Base-by-base conservation (phyloP, 2,113 vertebrate species). In the Benitochromis conjunctus region DNA sequence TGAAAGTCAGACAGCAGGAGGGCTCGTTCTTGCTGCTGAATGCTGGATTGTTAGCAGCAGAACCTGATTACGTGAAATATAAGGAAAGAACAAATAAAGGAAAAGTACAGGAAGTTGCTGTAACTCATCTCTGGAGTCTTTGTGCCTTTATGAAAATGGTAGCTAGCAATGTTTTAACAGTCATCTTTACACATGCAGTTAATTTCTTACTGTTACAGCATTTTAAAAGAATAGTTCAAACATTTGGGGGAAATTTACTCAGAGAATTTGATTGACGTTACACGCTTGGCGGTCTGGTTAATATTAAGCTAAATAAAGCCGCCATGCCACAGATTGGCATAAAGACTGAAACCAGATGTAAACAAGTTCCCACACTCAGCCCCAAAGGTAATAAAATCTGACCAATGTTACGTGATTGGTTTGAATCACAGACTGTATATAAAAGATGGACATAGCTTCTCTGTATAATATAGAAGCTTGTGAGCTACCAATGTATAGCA, bases 61-160 rank as follows among this genome's bases (percentile, higher is more conserved):
- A 85, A 85, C 66, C n/a, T 19, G 13, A 85, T 93, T 86, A 88
- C 16, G 5, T 7, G 26, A 51, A 86, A 85, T 86, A 74, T 82
- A 18, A 80, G 36, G 79, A 82, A 62, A 51, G 16, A 46, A 81
- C 58, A 85, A 57, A 85, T 64, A 60, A 56, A 89, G 88, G 71
- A 26, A 60, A 84, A 85, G 7, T 16, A 9, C 9, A 57, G n/a
- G 56, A 43, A 57, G 56, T 80, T 88, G n/a, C 26, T 57, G 29
- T 66, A 12, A 74, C 74, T 82, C 54, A 81, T 86, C 51, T 80
- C 43, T 84, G 46, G 54, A 29, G 71, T 91, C 14, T 74, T 78
- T 87, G 81, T 93, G 90, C 92, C 91, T 93, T 91, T 84, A 29
- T 87, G 7, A 80, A 83, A 84, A 66, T 86, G 43, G 80, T 60